These are phyloP conservation scores for Erpetoichthys calabaricus DNA, from an alignment of 2,797 vertebrate species.

Conservation along the genomic window DNA sequence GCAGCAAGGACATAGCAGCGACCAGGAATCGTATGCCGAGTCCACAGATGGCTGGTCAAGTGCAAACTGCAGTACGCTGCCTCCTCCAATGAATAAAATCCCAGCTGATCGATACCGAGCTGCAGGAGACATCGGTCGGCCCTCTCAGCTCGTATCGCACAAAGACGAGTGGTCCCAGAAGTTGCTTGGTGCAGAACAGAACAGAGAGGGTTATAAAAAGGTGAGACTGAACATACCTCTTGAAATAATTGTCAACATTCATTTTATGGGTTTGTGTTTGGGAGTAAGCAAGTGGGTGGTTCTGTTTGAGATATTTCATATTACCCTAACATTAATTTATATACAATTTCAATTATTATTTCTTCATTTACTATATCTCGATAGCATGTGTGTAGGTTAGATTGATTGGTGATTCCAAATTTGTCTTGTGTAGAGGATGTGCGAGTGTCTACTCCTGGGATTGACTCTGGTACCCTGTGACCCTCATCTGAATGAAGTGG, in stretches of 20 bases:
- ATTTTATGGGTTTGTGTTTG: too few relatives aligned
- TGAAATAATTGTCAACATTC: background rate
- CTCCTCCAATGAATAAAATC: constrained; percentile 94
- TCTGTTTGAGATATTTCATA: too few relatives aligned
- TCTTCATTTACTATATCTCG: too few relatives aligned
- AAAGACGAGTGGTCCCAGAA: constrained; percentile 84
- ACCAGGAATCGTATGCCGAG: constrained; percentile 93
- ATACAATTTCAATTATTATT: too few relatives aligned
- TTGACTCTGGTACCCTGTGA: too few relatives aligned
- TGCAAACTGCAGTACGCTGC: constrained; percentile 88
- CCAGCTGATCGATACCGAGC: constrained; percentile 88
- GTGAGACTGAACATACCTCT: constrained; percentile 30
- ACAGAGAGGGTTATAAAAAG: constrained; percentile 66
- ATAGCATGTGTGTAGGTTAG: too few relatives aligned
- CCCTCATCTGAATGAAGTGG: too few relatives aligned
- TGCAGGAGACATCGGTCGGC: constrained; percentile 53
- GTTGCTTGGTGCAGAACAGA: constrained; percentile 64
- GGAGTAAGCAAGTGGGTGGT: too few relatives aligned
- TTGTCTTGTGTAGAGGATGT: too few relatives aligned
- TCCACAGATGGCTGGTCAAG: constrained; percentile 96
- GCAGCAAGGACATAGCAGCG: constrained; percentile 73
- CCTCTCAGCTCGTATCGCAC: constrained; percentile 47
- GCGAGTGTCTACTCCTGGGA: too few relatives aligned
- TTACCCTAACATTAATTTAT: too few relatives aligned
- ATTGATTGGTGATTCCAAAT: too few relatives aligned